A percentile compares a stretch with the other conserved stretches of the same genome.
phyloP scores from a whole-genome alignment of 2,797 vertebrate species.

The Myotis pilosus region DNA sequence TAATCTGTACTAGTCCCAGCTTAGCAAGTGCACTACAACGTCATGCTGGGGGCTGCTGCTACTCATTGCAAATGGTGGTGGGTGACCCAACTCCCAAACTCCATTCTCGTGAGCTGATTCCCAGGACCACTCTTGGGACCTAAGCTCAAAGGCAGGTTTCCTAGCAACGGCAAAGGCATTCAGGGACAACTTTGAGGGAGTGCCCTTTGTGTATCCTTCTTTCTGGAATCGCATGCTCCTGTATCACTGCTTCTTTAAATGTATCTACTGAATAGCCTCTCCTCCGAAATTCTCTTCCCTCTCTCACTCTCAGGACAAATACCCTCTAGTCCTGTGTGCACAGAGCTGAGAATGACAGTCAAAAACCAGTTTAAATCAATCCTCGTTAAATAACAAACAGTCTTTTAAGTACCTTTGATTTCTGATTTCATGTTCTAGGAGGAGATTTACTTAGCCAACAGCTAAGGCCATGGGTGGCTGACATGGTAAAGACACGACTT shows the following conservation, averaged over 20 bases:
- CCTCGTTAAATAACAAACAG: neutral
- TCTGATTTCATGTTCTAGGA: slow-evolving; percentile 8
- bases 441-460: neutral
- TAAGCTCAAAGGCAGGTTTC: neutral
- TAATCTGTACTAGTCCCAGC: neutral
- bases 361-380: neutral
- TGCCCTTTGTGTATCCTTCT: neutral
- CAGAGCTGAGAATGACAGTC: neutral
- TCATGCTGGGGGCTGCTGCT: neutral
- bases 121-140: neutral
- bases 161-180: neutral
- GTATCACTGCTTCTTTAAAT: neutral
- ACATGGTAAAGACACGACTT: neutral
- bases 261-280: neutral
- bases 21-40: neutral
- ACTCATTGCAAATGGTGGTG: neutral
- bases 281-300: neutral
- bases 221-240: neutral
- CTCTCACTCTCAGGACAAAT: neutral
- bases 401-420: neutral
- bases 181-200: neutral
- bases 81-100: neutral
- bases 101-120: neutral
- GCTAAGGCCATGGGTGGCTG: too few relatives aligned
- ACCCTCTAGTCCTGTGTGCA: neutral